Evolutionary conservation across 1,140 invertebrate genomes (phyloP).

Genomic region (Scylla paramamosain): DNA sequence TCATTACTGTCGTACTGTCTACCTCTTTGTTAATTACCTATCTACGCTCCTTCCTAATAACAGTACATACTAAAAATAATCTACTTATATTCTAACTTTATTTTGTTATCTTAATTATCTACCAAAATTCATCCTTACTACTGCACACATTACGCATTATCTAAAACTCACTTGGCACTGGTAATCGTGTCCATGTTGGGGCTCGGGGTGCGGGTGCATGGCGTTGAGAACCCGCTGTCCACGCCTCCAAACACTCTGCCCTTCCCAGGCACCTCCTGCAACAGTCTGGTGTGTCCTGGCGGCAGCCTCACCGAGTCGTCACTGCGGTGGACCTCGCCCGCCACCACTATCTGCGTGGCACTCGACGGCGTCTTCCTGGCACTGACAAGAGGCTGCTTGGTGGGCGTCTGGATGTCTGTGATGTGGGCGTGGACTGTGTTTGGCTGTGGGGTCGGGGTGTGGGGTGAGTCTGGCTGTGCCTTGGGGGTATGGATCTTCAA

Average conservation of each 20-base stretch:
- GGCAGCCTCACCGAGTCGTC: not conserved
- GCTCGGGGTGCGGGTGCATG: conserved; percentile 72
- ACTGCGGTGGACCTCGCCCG: conserved; percentile 55
- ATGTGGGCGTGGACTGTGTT: not conserved
- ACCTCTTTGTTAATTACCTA: no score
- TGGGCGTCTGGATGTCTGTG: not conserved
- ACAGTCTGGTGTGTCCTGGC: not conserved
- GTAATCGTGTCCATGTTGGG: conserved; percentile 72
- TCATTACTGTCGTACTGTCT: no score
- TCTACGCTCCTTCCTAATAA: no score
- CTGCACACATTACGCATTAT: no score
- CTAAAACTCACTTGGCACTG: conserved; percentile 71
- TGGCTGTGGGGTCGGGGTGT: not conserved
- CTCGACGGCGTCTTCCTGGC: not conserved
- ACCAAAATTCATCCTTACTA: no score
- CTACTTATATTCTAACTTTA: no score
- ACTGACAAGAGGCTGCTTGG: not conserved
- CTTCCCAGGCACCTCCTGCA: conserved; percentile 2
- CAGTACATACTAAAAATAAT: no score
- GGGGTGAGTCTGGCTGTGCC: not conserved
- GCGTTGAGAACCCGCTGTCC: conserved; percentile 75
- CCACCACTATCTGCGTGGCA: conserved; percentile 37
- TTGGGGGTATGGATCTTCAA: not conserved
- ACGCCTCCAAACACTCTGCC: conserved; percentile 31
- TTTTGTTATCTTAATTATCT: no score